Evolutionary conservation across 2,797 vertebrate species (phyloP), one percentile per base, ranked within the genome.

Genomic region (Nasua narica): DNA sequence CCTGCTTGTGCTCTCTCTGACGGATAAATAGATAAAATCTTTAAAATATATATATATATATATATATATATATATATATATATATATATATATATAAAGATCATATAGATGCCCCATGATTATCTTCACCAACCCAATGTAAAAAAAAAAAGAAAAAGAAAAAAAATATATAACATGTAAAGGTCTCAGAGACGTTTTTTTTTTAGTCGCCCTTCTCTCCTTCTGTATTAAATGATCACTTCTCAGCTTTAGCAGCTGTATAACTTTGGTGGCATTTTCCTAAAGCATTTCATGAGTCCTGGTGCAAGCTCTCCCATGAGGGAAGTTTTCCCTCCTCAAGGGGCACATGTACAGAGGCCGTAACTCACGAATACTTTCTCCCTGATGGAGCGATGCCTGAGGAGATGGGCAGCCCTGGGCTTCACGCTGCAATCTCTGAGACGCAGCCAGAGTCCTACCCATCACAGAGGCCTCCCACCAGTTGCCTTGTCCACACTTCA

Each of bases 181-280:
- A 96, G 58, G 11, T 84, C 69, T 67, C 67, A 27, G 93, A 29
- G 6, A 43, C 70, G 16, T 79, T 81, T 65, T 40, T 85, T 65
- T 65, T n/a, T 6, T 29, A 1, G 82, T 87, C 92, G 70, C 50
- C 54, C 69, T 90, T 65, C 52, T 43, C 86, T 87, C 92, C 54
- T 96, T 92, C 93, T 97, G 74, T 82, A 74, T 96, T 96, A 92
- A 97, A 93, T 90, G 70, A 87, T 86, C 91, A 79, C 5, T 2
- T 81, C 96, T 92, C 70, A 43, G 18, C 67, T 56, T 78, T 25
- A 78, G 87, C 58, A 46, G 37, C 91, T 77, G 35, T n/a, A n/a
- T 40, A 65, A 84, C 40, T 88, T 95, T 12, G 56, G n/a, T 37
- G 56, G 43, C n/a, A 14, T 65, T 77, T 91, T 94, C 95, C 70